Base-by-base conservation (phyloP, 2,888 invertebrate genomes). In the Melanophora roralis region DNA sequence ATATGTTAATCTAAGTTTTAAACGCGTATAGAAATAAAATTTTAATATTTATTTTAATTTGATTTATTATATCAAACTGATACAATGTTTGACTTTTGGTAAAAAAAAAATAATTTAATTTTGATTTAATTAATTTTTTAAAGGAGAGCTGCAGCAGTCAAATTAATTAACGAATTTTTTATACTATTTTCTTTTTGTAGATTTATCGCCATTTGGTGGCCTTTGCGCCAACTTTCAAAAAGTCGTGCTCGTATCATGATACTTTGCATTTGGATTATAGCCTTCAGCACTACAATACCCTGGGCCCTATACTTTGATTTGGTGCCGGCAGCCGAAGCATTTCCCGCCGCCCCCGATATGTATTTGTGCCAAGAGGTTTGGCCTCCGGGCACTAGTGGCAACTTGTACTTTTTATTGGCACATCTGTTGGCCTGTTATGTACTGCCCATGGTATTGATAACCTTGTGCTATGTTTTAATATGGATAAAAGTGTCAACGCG, bases 151-250 rank as follows among this genome's bases (percentile, higher is more conserved):
- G n/a, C n/a, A n/a, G n/a, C n/a, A n/a, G n/a, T n/a, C n/a, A n/a
- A n/a, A n/a, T n/a, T n/a, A n/a, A n/a, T n/a, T n/a, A n/a, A n/a
- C n/a, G n/a, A 27, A 3, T 5, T 27, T 27, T 27, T 27, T 27
- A 27, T 6, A 27, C 6, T 27, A 5, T 27, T 38, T 14, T 14
- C 14, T 16, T 16, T 11, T 93, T 94, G 16, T 94, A 98, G 98
- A 91, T 98, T 97, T 89, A 92, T 98, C 84, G 98, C 98, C 53
- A 98, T 98, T 85, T 97, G 98, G 95, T 97, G 96, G 94, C 97
- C 97, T 1, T 90, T 98, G 85, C 96, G 96, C 87, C 97, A 97
- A 90, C 96, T 98, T 90, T 96, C 97, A 55, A 96, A 96, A 86
- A 92, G 95, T 69, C 93, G 96, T 16, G 97, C 97, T 9, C 93